Evolutionary conservation across 2,797 vertebrate species (phyloP), one percentile per base, ranked within the genome.

Genomic region (Garrulus glandarius): DNA sequence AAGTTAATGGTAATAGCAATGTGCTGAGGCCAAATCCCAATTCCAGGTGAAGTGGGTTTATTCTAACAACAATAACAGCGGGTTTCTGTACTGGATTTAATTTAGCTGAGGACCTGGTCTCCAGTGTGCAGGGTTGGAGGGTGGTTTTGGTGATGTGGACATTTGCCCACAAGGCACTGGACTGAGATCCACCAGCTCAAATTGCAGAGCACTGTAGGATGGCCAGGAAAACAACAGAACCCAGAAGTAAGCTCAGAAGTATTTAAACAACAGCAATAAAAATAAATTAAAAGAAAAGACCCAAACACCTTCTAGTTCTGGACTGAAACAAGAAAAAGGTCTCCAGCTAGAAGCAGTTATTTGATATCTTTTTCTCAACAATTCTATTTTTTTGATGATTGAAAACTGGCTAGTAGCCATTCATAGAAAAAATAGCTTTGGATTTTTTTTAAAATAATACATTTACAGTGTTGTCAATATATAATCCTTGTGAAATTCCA

Each of bases 181-280:
- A 68, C 53, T 80, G 92, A 93, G 76, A 89, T 70, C 85, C 77
- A 95, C 89, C 85, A 96, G 84, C 91, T 94, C 94, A 94, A 72
- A 76, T 13, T 78, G 56, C 49, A 92, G 71, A 88, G 68, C 76
- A 70, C 43, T 72, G 41, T 27, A 64, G 63, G 39, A 77, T 18
- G 53, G 47, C 49, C 78, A 86, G 36, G 36, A 77, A 60, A 87
- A 72, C 11, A 47, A 50, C 5, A 70, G 47, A 92, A 74, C 13
- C 21, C 27, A 56, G 30, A 65, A 64, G 11, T 10, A 89, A 65
- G 32, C 37, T 77, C 52, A n/a, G 64, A 47, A 81, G 57, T 82
- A 2, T 17, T 24, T 74, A 18, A 32, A 65, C 8, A 50, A 5
- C 3, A 36, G 5, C 1, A 63, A 56, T 30, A 63, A 36, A 64